Conservation (phyloP, 2,888 invertebrate genomes). For the Endomychus coccineus region DNA sequence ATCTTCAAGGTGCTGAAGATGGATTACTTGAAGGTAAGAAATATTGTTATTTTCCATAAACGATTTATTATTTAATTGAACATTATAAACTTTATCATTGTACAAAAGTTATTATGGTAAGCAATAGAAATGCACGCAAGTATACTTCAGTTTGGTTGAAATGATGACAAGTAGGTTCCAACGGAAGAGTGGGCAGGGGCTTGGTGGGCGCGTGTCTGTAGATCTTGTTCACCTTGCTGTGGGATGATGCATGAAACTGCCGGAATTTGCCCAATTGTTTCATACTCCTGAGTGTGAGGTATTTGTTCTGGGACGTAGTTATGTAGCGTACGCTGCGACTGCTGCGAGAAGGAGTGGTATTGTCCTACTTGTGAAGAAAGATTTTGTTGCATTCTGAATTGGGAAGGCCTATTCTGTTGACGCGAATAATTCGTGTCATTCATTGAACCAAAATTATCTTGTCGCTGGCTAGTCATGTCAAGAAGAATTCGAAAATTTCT, state of each 20-base stretch:
- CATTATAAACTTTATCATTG: no score
- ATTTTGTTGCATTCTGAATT: constrained; percentile 11
- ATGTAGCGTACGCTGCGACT: constrained; percentile 17
- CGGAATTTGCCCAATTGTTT: constrained; percentile 20
- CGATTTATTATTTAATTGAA: no score
- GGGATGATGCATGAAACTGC: constrained; percentile 22
- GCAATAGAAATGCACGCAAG: constrained; percentile 16
- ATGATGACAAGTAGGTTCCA: constrained; percentile 21
- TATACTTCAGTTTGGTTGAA: constrained; percentile 23
- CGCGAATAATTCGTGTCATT: constrained; percentile 14
- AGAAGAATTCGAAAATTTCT: constrained; percentile 22
- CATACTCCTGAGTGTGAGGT: constrained; percentile 19
- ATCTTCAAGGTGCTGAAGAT: constrained; percentile 16
- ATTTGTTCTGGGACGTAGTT: constrained; percentile 19
- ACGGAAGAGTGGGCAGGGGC: constrained; percentile 15
- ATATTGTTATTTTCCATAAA: no score
- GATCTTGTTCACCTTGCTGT: constrained; percentile 21
- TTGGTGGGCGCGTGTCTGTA: constrained; percentile 15
- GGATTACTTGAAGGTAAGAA: constrained; percentile 17
- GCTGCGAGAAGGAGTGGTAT: constrained; percentile 17
- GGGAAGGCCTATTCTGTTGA: constrained; percentile 12
- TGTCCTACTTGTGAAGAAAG: constrained; percentile 14
- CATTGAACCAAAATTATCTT: constrained; percentile 21
- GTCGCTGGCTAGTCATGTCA: constrained; percentile 20
- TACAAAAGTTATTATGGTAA: constrained; percentile 10